phyloP scores from a whole-genome alignment of 2,888 invertebrate genomes.

The Laspeyria flexula region DNA sequence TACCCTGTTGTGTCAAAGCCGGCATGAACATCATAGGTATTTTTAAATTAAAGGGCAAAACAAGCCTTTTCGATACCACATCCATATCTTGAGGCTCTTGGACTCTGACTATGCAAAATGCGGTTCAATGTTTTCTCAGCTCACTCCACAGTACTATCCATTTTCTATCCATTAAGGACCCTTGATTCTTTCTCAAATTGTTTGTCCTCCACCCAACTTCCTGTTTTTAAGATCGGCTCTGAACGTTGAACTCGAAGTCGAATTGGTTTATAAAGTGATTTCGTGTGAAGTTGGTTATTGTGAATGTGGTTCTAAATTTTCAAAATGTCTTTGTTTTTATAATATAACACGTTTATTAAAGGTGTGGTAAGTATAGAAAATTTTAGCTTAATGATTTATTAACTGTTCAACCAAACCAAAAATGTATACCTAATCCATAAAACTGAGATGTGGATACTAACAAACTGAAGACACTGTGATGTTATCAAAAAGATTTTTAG shows the following conservation, averaged over 20 bases:
- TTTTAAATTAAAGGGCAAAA: too few species aligned
- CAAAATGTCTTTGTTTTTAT: too few species aligned
- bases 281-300: slow-evolving; percentile 1
- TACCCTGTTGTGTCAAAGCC: too few species aligned
- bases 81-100: slow-evolving; percentile 31
- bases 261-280: slow-evolving; percentile 1
- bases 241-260: slow-evolving; percentile 27
- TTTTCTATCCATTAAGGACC: slow-evolving; percentile 80
- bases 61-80: background rate
- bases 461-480: too few species aligned
- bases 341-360: too few species aligned
- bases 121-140: slow-evolving; percentile 67
- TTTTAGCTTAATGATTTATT: too few species aligned
- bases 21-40: too few species aligned
- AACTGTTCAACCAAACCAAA: too few species aligned
- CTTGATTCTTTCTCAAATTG: slow-evolving; percentile 73
- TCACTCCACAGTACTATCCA: slow-evolving; percentile 68
- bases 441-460: too few species aligned
- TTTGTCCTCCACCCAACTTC: slow-evolving; percentile 54
- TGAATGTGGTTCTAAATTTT: background rate
- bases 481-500: too few species aligned
- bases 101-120: slow-evolving; percentile 76
- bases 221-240: slow-evolving; percentile 27
- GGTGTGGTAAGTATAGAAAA: too few species aligned
- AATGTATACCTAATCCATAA: too few species aligned